These are phyloP conservation scores for Matsumyia berberina DNA, from an alignment of 2,888 invertebrate genomes.

Conservation along the genomic window DNA sequence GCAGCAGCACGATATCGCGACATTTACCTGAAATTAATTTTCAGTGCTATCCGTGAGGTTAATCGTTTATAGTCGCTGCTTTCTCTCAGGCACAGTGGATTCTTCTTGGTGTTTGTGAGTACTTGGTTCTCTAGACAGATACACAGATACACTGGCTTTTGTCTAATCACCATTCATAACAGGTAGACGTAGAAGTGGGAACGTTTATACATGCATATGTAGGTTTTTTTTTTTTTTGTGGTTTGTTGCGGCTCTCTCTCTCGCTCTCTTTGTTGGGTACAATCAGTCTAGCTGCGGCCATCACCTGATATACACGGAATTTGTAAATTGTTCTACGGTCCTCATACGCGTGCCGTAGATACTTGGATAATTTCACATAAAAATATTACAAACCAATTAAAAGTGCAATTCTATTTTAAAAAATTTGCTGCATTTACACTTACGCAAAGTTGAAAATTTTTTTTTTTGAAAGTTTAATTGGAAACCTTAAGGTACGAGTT, in stretches of 20 bases:
- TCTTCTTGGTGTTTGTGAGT: conserved; percentile 13
- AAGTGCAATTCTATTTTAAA: conserved; percentile 34
- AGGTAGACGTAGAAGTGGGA: conserved; percentile 23
- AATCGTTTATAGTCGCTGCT: conserved; percentile 31
- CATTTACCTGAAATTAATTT: conserved; percentile 32
- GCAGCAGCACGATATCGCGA: conserved; percentile 4
- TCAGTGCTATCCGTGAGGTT: conserved; percentile 27
- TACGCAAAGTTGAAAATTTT: no score
- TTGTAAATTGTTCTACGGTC: conserved; percentile 22
- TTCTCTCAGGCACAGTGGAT: conserved; percentile 3
- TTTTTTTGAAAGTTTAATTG: conserved; percentile 40
- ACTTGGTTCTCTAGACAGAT: conserved; percentile 12
- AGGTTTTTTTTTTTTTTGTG: neutral
- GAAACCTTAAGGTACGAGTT: conserved; percentile 46
- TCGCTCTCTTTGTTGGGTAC: conserved; percentile 40
- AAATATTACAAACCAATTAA: conserved; percentile 17
- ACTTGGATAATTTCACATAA: conserved; percentile 14
- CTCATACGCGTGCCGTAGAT: conserved; percentile 37
- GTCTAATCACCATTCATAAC: conserved; percentile 36
- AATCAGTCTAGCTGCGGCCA: conserved; percentile 61
- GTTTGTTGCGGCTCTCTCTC: conserved; percentile 18
- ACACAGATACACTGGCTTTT: conserved; percentile 1
- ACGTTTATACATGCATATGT: no score
- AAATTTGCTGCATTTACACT: no score
- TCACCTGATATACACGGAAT: conserved; percentile 49